These are phyloP conservation scores for Ailuropoda melanoleuca DNA, from an alignment of 2,113 vertebrate genomes.

Conservation along the genomic window DNA sequence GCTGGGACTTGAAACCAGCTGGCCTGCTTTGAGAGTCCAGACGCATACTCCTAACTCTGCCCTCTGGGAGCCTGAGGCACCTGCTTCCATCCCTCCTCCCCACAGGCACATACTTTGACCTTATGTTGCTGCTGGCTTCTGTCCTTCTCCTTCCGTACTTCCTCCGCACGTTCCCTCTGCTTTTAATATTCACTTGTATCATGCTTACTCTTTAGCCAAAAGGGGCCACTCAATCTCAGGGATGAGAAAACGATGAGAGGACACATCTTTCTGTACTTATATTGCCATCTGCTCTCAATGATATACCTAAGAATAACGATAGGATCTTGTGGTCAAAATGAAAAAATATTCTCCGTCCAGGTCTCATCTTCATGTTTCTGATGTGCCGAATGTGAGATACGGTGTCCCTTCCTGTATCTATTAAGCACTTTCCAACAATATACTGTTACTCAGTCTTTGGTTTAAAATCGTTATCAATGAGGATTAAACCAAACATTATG, in stretches of 20 bases:
- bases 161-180: not conserved
- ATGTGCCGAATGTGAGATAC: not conserved
- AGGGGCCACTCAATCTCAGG: not conserved
- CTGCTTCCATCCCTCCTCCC: not conserved
- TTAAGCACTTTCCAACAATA: not conserved
- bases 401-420: not conserved
- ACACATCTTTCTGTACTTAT: not conserved
- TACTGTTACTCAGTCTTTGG: not conserved
- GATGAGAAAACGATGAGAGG: not conserved
- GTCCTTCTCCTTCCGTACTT: not conserved
- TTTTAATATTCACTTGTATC: not conserved
- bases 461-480: not conserved
- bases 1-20: not conserved
- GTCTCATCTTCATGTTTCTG: not conserved
- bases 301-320: not conserved
- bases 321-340: not conserved
- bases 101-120: not conserved
- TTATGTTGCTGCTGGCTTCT: not conserved
- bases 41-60: rapidly evolving
- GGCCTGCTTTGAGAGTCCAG: too few species aligned
- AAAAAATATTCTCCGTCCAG: not conserved
- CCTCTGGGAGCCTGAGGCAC: not conserved
- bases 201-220: not conserved
- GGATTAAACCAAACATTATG: not conserved
- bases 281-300: not conserved